Evolutionary conservation across 2,797 vertebrate species (phyloP), one percentile per base, ranked within the genome.

Genomic region (Nannoperca australis): DNA sequence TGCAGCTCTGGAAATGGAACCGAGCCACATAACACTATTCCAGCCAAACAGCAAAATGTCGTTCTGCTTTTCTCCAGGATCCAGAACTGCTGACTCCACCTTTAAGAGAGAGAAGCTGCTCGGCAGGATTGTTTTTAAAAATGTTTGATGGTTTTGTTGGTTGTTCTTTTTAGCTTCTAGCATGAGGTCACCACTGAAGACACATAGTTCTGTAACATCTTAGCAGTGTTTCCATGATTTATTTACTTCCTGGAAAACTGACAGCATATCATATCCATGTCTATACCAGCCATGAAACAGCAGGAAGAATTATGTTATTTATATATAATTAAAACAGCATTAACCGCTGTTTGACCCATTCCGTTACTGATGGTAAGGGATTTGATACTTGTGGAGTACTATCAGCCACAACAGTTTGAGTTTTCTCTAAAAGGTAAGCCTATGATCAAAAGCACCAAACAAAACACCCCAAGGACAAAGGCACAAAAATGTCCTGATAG

Each of bases 41-140:
- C 34, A 34, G 34, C 34, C 34, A 34, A 34, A 34, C 34, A 34
- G 34, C 34, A 7, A 34, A 6, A 34, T 1, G 34, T 34, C 6
- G 7, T 34, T 34, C 34, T 34, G 34, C 34, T 6, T 8, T 34
- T 34, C 34, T 34, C 34, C 34, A 34, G 7, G 7, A 34, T 34
- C 34, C 34, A 34, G 7, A 34, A 34, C 7, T 7, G 34, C 34
- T 34, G 34, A 34, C 34, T 2, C 34, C 34, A 34, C 7, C 34
- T 34, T 32, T 22, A 15, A 51, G 11, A 14, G 24, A 55, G 22
- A 30, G 8, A 9, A 11, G 11, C 12, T 24, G 51, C 20, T 68
- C 14, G 40, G 59, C 70, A 62, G 24, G 36, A 62, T 44, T 62
- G 36, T 38, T 38, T 54, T 51, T 8, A 50, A 30, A 59, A 38